phyloP scores from a whole-genome alignment of 1,140 invertebrate species.

The Drosophila serrata region DNA sequence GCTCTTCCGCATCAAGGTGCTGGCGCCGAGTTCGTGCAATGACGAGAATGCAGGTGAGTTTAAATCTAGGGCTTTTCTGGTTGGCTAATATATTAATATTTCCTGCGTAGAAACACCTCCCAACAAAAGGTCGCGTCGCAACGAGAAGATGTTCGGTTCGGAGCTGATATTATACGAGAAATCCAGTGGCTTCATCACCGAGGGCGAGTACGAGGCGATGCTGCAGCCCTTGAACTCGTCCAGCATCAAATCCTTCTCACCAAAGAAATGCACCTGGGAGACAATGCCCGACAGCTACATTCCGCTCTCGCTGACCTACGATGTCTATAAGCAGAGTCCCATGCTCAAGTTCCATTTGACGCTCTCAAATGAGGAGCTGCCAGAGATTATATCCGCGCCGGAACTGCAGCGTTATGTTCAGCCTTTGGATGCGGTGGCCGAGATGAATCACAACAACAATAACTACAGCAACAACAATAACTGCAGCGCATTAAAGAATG shows the following conservation, averaged over 20 bases:
- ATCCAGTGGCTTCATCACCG: slow-evolving; percentile 93
- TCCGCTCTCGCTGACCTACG: slow-evolving; percentile 86
- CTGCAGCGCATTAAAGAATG: slow-evolving; percentile 54
- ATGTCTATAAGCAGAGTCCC: slow-evolving; percentile 91
- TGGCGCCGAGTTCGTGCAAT: slow-evolving; percentile 69
- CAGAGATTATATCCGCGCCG: slow-evolving; percentile 87
- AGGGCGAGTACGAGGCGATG: slow-evolving; percentile 95
- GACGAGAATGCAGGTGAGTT: slow-evolving; percentile 74
- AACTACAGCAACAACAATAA: slow-evolving; percentile 70
- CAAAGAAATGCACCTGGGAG: slow-evolving; percentile 93
- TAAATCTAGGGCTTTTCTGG: no score
- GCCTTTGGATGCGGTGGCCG: slow-evolving; percentile 52
- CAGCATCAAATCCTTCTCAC: slow-evolving; percentile 87
- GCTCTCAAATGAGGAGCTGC: slow-evolving; percentile 92
- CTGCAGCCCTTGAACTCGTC: slow-evolving; percentile 90
- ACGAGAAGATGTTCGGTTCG: slow-evolving; percentile 90
- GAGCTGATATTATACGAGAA: slow-evolving; percentile 97
- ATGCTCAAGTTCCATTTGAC: slow-evolving; percentile 93
- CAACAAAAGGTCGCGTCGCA: slow-evolving; percentile 66
- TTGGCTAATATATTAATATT: no score
- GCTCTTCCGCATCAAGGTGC: slow-evolving; percentile 90
- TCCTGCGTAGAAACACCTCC: slow-evolving; percentile 54
- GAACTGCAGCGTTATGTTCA: slow-evolving; percentile 75
- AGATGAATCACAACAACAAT: slow-evolving; percentile 86
- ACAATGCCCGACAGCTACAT: slow-evolving; percentile 90